Evolutionary conservation across 2,113 vertebrate genomes (phyloP).

Genomic region (Indicator maculatus): DNA sequence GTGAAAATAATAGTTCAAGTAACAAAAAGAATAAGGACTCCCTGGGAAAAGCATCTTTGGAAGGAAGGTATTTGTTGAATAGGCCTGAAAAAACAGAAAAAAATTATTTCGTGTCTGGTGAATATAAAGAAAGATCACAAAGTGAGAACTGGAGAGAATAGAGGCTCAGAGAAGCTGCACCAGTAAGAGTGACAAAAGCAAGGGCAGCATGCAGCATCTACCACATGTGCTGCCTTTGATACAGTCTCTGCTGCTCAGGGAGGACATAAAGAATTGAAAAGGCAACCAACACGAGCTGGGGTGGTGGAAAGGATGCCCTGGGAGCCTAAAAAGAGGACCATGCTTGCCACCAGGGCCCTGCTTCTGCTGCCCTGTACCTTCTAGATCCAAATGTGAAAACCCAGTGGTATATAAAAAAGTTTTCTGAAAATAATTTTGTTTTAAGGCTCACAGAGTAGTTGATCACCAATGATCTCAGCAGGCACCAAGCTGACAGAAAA

Average conservation of each 20-base stretch:
- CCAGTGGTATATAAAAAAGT: not conserved
- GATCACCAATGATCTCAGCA: not conserved
- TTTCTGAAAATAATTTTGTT: not conserved
- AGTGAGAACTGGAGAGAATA: not conserved
- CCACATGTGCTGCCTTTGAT: fast-evolving
- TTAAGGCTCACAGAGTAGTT: not conserved
- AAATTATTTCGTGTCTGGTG: not conserved
- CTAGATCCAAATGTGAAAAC: not conserved
- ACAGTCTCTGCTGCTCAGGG: not conserved
- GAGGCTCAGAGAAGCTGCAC: not conserved
- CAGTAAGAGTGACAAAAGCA: not conserved
- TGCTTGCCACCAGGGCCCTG: not conserved
- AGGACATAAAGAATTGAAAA: not conserved
- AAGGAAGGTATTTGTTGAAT: not conserved
- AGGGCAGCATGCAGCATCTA: not conserved
- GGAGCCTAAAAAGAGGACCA: not conserved
- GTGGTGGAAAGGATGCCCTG: not conserved
- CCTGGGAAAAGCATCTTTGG: not conserved
- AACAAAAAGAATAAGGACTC: not conserved
- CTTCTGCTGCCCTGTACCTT: not conserved
- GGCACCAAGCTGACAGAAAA: not conserved
- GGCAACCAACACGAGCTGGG: not conserved
- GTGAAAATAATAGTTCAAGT: not conserved
- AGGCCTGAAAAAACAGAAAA: not conserved
- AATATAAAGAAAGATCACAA: not conserved